Evolutionary conservation across 2,113 vertebrate species (phyloP), one percentile per base, ranked within the genome.

Genomic region (Tachycineta bicolor): DNA sequence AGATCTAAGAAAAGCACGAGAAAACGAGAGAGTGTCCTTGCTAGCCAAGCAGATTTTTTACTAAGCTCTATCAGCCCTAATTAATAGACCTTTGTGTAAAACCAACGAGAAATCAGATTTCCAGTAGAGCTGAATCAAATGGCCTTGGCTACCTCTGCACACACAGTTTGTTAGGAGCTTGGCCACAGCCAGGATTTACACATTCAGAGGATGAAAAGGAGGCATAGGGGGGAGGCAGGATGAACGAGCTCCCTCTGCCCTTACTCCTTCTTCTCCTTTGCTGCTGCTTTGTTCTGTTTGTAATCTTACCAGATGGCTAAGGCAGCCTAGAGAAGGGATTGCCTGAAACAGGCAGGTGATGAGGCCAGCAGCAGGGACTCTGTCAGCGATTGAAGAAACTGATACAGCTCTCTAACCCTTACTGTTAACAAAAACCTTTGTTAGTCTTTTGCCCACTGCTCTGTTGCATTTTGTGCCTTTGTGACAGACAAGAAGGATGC

Each of bases 71-170:
- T 98, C 98, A 98, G 95, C 94, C 87, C 97, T 98, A 98, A 98
- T 98, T 98, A 98, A 98, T 97, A 96, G 97, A 97, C 96, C 96
- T 98, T 98, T 98, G 98, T 98, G 96, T 96, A 96, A 97, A 95
- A 97, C 96, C 97, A 98, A 97, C 21, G 25, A 96, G 97, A 97
- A 98, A 97, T 97, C 97, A 97, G 96, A 96, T 98, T 98, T 97
- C 97, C 97, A 97, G 96, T 98, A 97, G 96, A 96, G 88, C 94
- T 96, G 96, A 97, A 97, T 89, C 96, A 97, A 97, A 98, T 93
- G 94, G 96, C 89, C 64, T 96, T 97, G 96, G 97, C 96, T 96
- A 98, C 96, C 88, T 97, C 93, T 83, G 93, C 97, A 87, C 83
- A 89, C 73, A 87, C 77, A 92, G 49, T 95, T 93, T 97, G 90